Conservation (phyloP, 2,797 vertebrate species). For the Muscicapa striata region DNA sequence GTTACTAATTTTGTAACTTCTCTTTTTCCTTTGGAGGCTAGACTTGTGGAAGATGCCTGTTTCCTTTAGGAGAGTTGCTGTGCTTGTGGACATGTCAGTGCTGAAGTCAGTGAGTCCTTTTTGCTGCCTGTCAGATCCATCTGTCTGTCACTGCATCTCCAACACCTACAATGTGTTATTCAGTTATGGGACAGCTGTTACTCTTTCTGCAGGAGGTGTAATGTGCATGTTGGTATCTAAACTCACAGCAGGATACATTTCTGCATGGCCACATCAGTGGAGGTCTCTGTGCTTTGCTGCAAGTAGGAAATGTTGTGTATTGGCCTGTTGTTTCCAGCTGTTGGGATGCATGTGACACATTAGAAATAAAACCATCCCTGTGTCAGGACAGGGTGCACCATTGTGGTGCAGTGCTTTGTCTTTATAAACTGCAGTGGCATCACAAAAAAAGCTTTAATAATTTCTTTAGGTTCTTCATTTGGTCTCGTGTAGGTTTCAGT, state of each 20-base stretch:
- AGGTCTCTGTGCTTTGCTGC: not conserved
- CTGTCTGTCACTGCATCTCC: not conserved
- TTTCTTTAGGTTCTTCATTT: not conserved
- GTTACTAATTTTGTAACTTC: not conserved
- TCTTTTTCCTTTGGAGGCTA: not conserved
- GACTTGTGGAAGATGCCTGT: not conserved
- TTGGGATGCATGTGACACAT: not conserved
- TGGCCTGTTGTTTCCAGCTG: not conserved
- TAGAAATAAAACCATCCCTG: not conserved
- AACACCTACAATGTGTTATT: not conserved
- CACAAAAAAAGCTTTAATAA: not conserved
- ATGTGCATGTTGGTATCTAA: not conserved
- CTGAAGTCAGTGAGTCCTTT: not conserved
- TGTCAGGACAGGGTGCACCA: not conserved
- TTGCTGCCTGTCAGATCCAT: not conserved
- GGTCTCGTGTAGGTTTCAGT: not conserved
- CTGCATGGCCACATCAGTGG: not conserved
- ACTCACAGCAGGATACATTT: not conserved
- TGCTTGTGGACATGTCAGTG: not conserved
- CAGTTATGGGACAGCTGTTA: not conserved
- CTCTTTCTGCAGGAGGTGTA: not conserved
- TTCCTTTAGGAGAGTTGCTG: not conserved
- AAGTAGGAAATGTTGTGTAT: not conserved
- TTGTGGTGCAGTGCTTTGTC: not conserved
- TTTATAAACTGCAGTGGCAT: not conserved